Evolutionary conservation across 2,888 invertebrate genomes (phyloP).

Genomic region (Seladonia tumulorum): DNA sequence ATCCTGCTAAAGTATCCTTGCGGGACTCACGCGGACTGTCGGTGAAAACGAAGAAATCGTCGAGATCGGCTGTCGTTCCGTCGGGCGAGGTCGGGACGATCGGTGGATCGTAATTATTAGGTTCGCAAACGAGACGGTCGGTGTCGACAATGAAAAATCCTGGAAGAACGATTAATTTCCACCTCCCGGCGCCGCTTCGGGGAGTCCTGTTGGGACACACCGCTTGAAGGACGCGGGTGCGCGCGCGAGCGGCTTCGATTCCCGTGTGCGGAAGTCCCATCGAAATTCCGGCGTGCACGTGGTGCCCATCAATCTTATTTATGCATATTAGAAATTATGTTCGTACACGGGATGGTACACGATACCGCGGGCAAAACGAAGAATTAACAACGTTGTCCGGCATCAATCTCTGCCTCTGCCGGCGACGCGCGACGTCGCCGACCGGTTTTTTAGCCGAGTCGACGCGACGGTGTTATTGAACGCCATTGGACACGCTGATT

Average conservation of each 20-base stretch:
- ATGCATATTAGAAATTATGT: constrained; percentile 71
- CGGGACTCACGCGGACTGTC: constrained; percentile 39
- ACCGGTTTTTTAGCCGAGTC: constrained; percentile 62
- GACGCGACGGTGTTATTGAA: constrained; percentile 63
- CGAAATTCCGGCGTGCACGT: constrained; percentile 64
- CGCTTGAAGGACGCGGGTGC: constrained; percentile 19
- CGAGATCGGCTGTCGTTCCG: constrained; percentile 56
- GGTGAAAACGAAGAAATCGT: constrained; percentile 27
- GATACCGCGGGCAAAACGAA: constrained; percentile 53
- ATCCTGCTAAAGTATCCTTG: constrained; percentile 48
- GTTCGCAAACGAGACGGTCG: constrained; percentile 59
- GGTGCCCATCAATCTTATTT: constrained; percentile 71
- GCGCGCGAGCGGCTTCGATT: background rate
- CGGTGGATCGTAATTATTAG: constrained; percentile 72
- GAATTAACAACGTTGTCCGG: constrained; percentile 67
- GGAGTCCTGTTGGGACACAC: constrained; percentile 6
- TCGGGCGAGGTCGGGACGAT: constrained; percentile 67
- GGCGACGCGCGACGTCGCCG: constrained; percentile 38
- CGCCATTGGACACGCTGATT: constrained; percentile 36
- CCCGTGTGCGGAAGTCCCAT: constrained; percentile 62
- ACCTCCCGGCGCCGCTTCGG: constrained; percentile 45
- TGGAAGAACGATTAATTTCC: constrained; percentile 72
- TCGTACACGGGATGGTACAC: constrained; percentile 65
- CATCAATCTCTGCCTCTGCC: constrained; percentile 63
- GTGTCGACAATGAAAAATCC: constrained; percentile 74